Evolutionary conservation across 2,797 vertebrate genomes (phyloP), one percentile per base, ranked within the genome.

Genomic region (Paedocypris micromegethes): DNA sequence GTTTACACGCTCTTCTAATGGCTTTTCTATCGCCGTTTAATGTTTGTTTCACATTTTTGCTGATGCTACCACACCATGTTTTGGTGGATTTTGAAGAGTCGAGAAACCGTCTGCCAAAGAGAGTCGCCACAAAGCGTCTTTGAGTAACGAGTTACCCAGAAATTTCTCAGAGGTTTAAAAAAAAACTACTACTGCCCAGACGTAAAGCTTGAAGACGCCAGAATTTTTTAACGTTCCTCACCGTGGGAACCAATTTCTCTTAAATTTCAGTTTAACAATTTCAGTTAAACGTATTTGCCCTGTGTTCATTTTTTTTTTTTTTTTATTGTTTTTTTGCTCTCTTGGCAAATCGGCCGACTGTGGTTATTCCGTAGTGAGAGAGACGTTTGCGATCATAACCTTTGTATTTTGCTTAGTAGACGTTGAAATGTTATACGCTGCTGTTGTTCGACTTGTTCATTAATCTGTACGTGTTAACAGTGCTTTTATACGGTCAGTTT

Each of bases 81-180:
- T 23, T 59, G 45, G 49, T 72, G 68, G 64, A 56, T 74, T 76
- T 73, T 69, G 66, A 70, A 72, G 56, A 77, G 42, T 63, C 75
- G 78, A 78, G 83, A 84, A 83, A 83, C 82, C 82, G 70, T 75
- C 75, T 80, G 50, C 63, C 70, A n/a, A 48, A 37, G 7, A n/a
- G 52, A 47, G 46, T 64, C 57, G 60, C 3, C 52, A 70, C 56
- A 47, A 70, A 63, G 43, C 6, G 23, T 23, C 23, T 23, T 23
- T 23, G 23, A 23, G 23, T 23, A 23, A 23, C 23, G 23, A 23
- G 23, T 23, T 23, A 23, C 23, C 23, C 23, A 23, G 23, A 23
- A 23, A 23, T 23, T 23, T 1, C 23, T 23, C 23, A 23, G 23
- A 23, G 23, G 23, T 23, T 23, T 23, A 23, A 23, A 23, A 23